These are phyloP conservation scores for Thyatira batis DNA, from an alignment of 2,888 invertebrate genomes.

Conservation along the genomic window DNA sequence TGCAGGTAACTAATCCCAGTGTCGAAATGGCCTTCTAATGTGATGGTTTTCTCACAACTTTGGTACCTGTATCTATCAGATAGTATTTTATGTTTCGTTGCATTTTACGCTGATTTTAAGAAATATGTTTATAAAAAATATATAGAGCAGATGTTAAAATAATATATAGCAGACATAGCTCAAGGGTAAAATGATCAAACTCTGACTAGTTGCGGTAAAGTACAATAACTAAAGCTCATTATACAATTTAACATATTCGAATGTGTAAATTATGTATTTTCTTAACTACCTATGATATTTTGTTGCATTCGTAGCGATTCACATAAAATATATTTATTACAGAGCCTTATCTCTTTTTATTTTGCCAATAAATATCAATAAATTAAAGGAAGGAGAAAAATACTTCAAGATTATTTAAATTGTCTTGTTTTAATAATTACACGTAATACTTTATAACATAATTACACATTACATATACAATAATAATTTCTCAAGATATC, in stretches of 20 bases:
- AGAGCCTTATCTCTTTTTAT: not conserved
- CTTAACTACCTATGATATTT: not conserved
- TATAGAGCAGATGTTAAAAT: too few relatives aligned
- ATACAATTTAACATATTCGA: not conserved
- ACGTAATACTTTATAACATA: conserved; percentile 82
- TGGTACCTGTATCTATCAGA: not conserved
- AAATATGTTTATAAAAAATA: too few relatives aligned
- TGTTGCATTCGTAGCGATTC: conserved; percentile 7
- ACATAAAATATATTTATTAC: conserved; percentile 3
- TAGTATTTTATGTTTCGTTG: not conserved
- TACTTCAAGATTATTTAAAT: conserved; percentile 64
- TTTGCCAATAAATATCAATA: not conserved
- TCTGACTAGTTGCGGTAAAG: too few relatives aligned
- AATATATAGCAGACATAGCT: too few relatives aligned
- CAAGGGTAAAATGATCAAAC: too few relatives aligned
- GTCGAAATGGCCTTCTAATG: too few relatives aligned
- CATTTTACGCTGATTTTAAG: not conserved
- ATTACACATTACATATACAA: conserved; percentile 81
- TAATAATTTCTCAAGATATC: conserved; percentile 80
- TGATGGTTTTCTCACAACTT: too few relatives aligned
- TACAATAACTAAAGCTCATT: not conserved
- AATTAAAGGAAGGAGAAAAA: conserved; percentile 26
- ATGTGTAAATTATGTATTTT: not conserved
- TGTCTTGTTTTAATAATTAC: conserved; percentile 82
- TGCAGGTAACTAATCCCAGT: too few relatives aligned